Evolutionary conservation across 2,888 invertebrate genomes (phyloP), one percentile per base, ranked within the genome.

Genomic region (Hirtodrosophila cameraria): DNA sequence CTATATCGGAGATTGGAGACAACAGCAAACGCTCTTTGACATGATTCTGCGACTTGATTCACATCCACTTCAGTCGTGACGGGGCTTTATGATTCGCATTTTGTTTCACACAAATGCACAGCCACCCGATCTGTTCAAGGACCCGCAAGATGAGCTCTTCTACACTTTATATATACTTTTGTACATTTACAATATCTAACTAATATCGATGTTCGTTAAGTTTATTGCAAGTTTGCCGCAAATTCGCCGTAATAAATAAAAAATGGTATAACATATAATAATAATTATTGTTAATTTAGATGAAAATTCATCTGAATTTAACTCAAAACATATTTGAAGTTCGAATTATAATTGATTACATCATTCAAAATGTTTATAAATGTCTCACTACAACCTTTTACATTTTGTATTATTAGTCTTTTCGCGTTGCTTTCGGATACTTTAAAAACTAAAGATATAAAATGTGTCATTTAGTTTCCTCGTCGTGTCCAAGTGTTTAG

Each of bases 1-100:
- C 90, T 48, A 90, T 90, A 33, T 90, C 90, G 4, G 90, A 90
- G 63, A 90, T 90, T 38, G 90, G 90, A 7, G 87, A 61, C 15
- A 70, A 38, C 16, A 75, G 73, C 31, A 83, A 84, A 7, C 64
- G 88, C 2, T 48, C 88, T 0, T 15, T 74, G 20, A 88, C 88
- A 2, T 43, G 89, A 89, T 35, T 84, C 88, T 2, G 88, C 18
- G 81, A 73, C 6, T 79, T 72, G 1, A 0, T 77, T 87, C 2
- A 77, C 87, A 9, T 76, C 88, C 1, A 27, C 64, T 0, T 41
- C 76, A 72, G 59, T 27, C 76, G 39, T 13, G 71, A 49, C 42
- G 79, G 49, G 63, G 78, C 55, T n/a, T n/a, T n/a, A 2, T 8
- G 23, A 5, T 18, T 18, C 18, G 18, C 18, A 5, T 4, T 18